phyloP scores from a whole-genome alignment of 2,888 invertebrate genomes.

The Spilosoma lubricipeda region DNA sequence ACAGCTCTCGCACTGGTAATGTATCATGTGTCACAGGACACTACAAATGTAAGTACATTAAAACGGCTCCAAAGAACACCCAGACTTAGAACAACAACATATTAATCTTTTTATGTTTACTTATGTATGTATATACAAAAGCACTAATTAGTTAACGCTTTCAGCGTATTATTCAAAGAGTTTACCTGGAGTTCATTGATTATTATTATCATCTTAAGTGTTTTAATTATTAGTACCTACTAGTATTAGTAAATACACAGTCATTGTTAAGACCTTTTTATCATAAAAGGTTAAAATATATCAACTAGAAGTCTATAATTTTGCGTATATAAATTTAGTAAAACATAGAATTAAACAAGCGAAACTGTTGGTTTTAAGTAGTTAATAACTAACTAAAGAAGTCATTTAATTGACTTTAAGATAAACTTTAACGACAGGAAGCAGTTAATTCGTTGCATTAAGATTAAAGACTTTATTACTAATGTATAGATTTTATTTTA shows the following conservation, averaged over 20 bases:
- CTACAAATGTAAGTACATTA: too few relatives aligned
- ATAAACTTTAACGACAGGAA: conserved; percentile 37
- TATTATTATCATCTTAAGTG: too few relatives aligned
- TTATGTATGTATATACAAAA: too few relatives aligned
- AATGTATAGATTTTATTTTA: conserved; percentile 26
- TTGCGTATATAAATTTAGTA: not conserved
- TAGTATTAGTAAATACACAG: not conserved
- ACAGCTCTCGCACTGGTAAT: too few relatives aligned
- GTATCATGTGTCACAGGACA: too few relatives aligned
- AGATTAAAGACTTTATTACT: conserved; percentile 7
- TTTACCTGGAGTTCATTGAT: too few relatives aligned
- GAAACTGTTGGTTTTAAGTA: not conserved
- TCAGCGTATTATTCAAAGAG: too few relatives aligned
- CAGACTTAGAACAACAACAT: too few relatives aligned
- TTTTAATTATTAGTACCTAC: too few relatives aligned
- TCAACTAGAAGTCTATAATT: not conserved
- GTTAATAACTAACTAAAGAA: conserved; percentile 8
- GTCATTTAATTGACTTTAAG: conserved; percentile 30
- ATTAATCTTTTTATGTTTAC: too few relatives aligned
- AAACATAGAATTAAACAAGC: not conserved
- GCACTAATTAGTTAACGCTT: too few relatives aligned
- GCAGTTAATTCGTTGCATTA: conserved; percentile 19
- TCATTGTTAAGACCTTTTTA: not conserved
- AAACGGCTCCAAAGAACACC: too few relatives aligned
- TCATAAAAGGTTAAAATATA: not conserved